A percentile compares a stretch with the other conserved stretches of the same genome.
phyloP scores from a whole-genome alignment of 2,113 vertebrate species.

The Otus sunia region DNA sequence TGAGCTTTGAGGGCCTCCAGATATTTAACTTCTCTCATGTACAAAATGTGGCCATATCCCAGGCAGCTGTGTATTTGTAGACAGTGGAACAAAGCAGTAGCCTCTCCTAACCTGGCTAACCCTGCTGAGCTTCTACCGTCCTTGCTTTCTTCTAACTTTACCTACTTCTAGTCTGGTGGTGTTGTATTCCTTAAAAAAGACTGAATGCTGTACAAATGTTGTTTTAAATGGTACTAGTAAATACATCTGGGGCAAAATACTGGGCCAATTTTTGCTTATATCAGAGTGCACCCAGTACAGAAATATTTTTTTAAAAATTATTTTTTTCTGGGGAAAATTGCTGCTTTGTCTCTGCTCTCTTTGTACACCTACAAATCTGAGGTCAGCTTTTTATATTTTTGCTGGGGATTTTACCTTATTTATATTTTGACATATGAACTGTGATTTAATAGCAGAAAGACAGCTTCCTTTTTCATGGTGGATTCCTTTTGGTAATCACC shows the following conservation, averaged over 20 bases:
- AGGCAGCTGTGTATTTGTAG: neutral
- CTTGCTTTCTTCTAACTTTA: neutral
- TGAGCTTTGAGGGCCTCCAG: slow-evolving; percentile 42
- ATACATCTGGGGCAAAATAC: neutral
- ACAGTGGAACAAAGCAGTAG: neutral
- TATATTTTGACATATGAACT: neutral
- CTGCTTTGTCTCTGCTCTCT: neutral
- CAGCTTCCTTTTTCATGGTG: neutral
- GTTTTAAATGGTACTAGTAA: neutral
- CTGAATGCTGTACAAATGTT: neutral
- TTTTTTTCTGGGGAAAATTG: neutral
- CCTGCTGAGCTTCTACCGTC: neutral
- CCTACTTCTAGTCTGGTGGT: neutral
- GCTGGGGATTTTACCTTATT: neutral
- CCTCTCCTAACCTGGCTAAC: neutral
- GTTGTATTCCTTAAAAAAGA: neutral
- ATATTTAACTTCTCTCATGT: neutral
- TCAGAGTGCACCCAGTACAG: neutral
- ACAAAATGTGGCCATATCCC: neutral
- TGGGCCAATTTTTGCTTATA: neutral
- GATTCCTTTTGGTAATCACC: neutral
- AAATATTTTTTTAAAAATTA: neutral
- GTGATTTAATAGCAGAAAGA: neutral
- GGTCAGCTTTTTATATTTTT: neutral
- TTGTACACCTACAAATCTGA: neutral